Conservation (phyloP, 2,888 invertebrate species). For the Steinernema carpocapsae region DNA sequence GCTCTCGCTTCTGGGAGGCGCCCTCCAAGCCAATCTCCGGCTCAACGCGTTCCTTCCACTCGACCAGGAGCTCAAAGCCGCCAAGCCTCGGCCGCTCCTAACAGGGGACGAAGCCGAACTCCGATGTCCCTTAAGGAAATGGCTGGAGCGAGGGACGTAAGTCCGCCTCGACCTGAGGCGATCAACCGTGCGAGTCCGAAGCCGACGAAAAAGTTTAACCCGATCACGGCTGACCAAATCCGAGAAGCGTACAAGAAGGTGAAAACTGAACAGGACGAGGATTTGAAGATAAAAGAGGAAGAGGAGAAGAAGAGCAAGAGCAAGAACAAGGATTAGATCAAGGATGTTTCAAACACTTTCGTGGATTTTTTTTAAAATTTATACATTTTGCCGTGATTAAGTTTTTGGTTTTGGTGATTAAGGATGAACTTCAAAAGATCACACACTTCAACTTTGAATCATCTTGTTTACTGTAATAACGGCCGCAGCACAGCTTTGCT, state of each 20-base stretch:
- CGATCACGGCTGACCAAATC: not conserved
- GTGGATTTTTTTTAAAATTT: too few species aligned
- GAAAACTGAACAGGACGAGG: not conserved
- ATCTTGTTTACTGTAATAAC: too few species aligned
- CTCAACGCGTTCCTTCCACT: not conserved
- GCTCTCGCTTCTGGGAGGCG: not conserved
- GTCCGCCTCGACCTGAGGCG: not conserved
- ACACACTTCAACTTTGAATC: too few species aligned
- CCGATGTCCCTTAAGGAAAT: not conserved
- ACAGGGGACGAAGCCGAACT: not conserved
- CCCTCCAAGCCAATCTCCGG: not conserved
- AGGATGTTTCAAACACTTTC: not conserved
- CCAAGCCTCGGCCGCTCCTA: not conserved
- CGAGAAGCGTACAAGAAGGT: constrained; percentile 18
- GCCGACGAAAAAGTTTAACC: constrained; percentile 1
- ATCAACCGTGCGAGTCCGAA: not conserved
- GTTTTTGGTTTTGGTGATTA: too few species aligned
- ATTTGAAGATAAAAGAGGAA: not conserved
- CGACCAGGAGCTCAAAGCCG: not conserved
- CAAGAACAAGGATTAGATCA: not conserved
- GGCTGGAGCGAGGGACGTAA: not conserved
- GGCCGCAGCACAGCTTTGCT: too few species aligned
- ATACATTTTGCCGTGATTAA: too few species aligned
- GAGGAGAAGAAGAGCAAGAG: not conserved
- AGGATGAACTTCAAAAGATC: too few species aligned